Percentiles rank a stretch among this genome's conserved stretches.
phyloP scores from a whole-genome alignment of 2,888 invertebrate species.

The Litoditis marina region DNA sequence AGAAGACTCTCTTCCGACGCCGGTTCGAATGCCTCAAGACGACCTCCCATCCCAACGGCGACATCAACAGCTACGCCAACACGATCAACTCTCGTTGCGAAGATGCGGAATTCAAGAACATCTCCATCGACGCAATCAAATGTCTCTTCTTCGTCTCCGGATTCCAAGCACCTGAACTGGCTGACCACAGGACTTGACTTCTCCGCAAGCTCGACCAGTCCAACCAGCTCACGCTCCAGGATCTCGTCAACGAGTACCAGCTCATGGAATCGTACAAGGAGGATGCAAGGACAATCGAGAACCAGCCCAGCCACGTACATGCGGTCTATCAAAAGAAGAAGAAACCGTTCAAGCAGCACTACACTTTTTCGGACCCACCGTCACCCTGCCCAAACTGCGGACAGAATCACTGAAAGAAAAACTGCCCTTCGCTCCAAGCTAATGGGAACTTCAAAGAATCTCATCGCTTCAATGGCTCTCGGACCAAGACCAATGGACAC shows the following conservation, averaged over 20 bases:
- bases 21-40: not conserved
- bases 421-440: too few species aligned
- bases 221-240: not conserved
- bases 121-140: not conserved
- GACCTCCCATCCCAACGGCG: not conserved
- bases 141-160: too few species aligned
- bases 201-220: not conserved
- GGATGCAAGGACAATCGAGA: not conserved
- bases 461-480: too few species aligned
- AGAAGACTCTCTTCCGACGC: slow-evolving; percentile 2
- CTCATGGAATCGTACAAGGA: not conserved
- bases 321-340: too few species aligned
- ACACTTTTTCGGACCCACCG: too few species aligned
- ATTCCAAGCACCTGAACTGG: not conserved
- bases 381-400: too few species aligned
- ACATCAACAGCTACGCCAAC: not conserved
- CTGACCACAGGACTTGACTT: not conserved
- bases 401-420: too few species aligned
- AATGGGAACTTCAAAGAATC: too few species aligned
- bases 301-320: not conserved
- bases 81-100: not conserved
- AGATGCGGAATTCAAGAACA: not conserved
- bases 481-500: too few species aligned
- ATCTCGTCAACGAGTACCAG: not conserved
- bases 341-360: too few species aligned